Evolutionary conservation across 2,797 vertebrate species (phyloP), one percentile per base, ranked within the genome.

Genomic region (Dicrostonyx torquatus): DNA sequence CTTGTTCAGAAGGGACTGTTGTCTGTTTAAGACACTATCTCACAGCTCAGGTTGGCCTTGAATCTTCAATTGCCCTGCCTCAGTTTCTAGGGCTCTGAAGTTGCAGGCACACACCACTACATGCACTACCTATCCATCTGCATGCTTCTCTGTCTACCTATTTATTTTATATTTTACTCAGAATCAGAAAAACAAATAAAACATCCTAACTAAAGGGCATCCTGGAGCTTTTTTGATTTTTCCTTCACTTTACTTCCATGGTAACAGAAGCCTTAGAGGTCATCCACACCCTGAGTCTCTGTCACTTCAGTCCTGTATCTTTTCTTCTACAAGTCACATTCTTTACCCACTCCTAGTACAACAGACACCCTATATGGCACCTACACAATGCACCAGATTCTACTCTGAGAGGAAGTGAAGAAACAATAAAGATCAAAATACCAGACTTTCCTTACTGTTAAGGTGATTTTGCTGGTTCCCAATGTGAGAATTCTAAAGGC

Each of bases 171-270:
- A 87, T 79, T 94, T 91, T 84, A 89, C 50, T 87, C 55, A 93
- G 45, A 86, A 73, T 80, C 87, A 91, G 77, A 87, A 87, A 76
- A 64, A 24, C 9, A 76, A 62, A 53, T 43, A 50, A 93, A 87
- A 14, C 8, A n/a, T 58, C 55, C 58, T 12, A 89, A 20, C 31
- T 73, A 43, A 79, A 87, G 72, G 22, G 7, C 60, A 72, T 29
- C 5, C 76, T 92, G 24, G 53, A 29, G 17, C 55, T 85, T 82
- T 43, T 66, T 26, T 76, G 76, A 94, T n/a, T 31, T 82, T 15
- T 18, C 13, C 13, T 2, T 85, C 60, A 73, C 85, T 86, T 89
- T 45, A 66, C 2, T 76, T 29, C 7, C 5, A n/a, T 37, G 50
- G 31, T 89, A 89, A 50, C 31, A 26, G 14, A 87, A 73, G 9